Evolutionary conservation across 2,113 vertebrate species (phyloP).

Genomic region (Corythoichthys haematopterus): DNA sequence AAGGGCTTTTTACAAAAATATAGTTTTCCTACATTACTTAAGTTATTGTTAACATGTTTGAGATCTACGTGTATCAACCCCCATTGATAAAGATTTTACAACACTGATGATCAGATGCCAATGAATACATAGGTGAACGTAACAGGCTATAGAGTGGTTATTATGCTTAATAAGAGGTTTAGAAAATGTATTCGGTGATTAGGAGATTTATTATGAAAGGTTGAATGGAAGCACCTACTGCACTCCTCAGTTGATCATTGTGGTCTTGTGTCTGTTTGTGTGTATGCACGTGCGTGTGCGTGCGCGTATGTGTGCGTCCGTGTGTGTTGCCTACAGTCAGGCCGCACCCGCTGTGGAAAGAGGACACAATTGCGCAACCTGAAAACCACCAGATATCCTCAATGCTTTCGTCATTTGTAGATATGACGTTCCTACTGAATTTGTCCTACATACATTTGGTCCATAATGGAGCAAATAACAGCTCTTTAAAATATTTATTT

Average conservation of each 20-base stretch:
- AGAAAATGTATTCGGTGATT: background rate
- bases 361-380: constrained; percentile 48
- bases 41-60: too few relatives aligned
- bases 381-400: constrained; percentile 6
- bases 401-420: constrained; percentile 5
- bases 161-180: background rate
- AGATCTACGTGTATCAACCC: too few relatives aligned
- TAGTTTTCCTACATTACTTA: too few relatives aligned
- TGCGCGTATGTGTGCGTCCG: background rate
- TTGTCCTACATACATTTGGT: background rate
- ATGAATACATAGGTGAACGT: background rate
- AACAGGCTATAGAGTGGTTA: background rate
- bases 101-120: too few relatives aligned
- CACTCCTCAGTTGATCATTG: background rate
- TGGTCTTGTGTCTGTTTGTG: too few relatives aligned
- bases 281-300: background rate
- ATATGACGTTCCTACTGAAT: background rate
- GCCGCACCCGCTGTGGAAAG: constrained; percentile 54
- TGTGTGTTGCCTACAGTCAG: constrained; percentile 1
- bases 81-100: too few relatives aligned
- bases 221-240: background rate
- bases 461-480: background rate
- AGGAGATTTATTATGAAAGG: constrained; percentile 20
- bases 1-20: too few relatives aligned
- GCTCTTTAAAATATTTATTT: background rate